Base-by-base conservation (phyloP, 2,888 invertebrate genomes). In the Caenorhabditis imperialis region DNA sequence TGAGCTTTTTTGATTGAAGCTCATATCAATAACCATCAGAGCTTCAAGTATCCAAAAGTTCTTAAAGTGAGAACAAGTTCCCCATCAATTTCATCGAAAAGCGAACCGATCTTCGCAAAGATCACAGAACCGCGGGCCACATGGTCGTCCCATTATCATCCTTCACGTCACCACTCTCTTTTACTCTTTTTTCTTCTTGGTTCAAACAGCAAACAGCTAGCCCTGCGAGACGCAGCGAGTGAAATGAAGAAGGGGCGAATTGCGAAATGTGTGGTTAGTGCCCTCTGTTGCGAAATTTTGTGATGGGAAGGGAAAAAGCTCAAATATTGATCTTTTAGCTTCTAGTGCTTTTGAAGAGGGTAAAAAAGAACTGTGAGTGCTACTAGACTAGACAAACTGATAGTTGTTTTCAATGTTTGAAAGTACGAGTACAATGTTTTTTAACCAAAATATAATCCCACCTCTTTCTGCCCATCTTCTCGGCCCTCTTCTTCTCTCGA, bases 401-500 rank as follows among this genome's bases (percentile, higher is more conserved):
- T 30, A 30, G 30, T 7, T 6, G 30, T 30, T 7, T 30, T 7
- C 10, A 30, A 30, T 30, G 30, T 10, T 6, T 10, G 7, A 30
- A 30, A 10, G 6, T 30, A 6, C 10, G 7, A 30, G 30, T 30
- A 30, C 30, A 30, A 30, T 30, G 30, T 30, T 7, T 30, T 30
- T 30, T 30, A 30, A 30, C 7, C 30, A 30, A 30, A 30, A 30
- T 30, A 7, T 30, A 6, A 7, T 10, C 30, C 30, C 35, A 73
- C 69, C 30, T 57, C 23, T 67, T 67, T 30, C 58, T 62, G 8
- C 48, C 50, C 42, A 57, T 40, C 58, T 78, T 75, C 57, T 86
- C 85, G 5, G 48, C 51, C n/a, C 83, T 76, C 67, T 85, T 86
- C 78, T 81, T 81, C 62, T 85, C 86, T 2, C 86, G 77, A 65